Evolutionary conservation across 2,113 vertebrate genomes (phyloP).

Genomic region (Anoplopoma fimbria): DNA sequence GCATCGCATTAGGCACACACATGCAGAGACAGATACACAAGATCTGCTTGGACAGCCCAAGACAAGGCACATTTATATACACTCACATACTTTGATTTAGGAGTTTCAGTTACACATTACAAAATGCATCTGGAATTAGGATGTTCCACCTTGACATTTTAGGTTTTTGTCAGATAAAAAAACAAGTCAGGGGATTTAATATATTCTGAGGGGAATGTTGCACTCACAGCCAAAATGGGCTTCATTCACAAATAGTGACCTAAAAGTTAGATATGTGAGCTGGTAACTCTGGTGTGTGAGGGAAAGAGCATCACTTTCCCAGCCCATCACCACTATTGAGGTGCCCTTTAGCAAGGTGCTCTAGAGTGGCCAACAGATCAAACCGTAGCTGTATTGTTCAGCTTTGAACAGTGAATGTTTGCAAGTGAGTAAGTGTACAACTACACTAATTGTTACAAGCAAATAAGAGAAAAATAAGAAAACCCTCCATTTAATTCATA

Average conservation of each 20-base stretch:
- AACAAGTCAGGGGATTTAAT: background rate
- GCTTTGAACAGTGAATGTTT: background rate
- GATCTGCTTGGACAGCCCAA: conserved; percentile 39
- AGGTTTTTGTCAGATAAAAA: background rate
- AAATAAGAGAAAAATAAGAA: background rate
- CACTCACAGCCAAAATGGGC: background rate
- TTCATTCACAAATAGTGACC: conserved; percentile 13
- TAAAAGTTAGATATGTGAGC: conserved; percentile 14
- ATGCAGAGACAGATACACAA: conserved; percentile 52
- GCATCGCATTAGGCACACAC: conserved; percentile 66
- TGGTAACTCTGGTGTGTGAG: background rate
- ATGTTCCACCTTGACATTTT: conserved; percentile 31
- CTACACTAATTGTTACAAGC: background rate
- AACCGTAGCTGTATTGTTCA: background rate
- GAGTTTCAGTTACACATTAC: conserved; percentile 78
- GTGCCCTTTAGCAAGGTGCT: background rate
- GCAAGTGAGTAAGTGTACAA: background rate
- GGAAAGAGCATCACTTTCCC: background rate
- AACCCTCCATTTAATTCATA: background rate
- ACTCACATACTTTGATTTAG: conserved; percentile 71
- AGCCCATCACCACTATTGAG: background rate
- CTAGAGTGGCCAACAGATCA: background rate
- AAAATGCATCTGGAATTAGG: conserved; percentile 9
- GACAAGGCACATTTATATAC: conserved; percentile 29
- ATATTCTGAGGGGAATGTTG: background rate